Evolutionary conservation across 2,797 vertebrate genomes (phyloP).

Genomic region (Siniperca scherzeri): DNA sequence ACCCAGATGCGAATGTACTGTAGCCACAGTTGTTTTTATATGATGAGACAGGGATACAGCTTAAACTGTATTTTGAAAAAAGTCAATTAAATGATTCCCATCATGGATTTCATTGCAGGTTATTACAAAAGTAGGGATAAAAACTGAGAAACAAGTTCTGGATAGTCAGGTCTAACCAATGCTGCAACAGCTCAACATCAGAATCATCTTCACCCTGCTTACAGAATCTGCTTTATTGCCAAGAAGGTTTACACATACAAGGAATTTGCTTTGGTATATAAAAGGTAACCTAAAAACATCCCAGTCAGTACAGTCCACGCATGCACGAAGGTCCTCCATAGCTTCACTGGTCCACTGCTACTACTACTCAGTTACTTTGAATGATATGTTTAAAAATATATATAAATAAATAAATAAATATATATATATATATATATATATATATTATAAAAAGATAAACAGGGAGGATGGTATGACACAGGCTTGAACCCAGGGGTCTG

Average conservation of each 20-base stretch:
- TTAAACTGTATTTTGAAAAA: not conserved
- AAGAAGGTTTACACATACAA: too few relatives aligned
- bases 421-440: too few relatives aligned
- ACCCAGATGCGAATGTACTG: not conserved
- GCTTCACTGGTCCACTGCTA: too few relatives aligned
- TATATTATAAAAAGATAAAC: not conserved
- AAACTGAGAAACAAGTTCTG: not conserved
- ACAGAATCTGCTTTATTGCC: too few relatives aligned
- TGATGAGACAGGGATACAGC: not conserved
- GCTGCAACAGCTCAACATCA: not conserved
- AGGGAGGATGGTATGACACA: constrained; percentile 11
- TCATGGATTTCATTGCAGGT: constrained; percentile 1
- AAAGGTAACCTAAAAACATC: too few relatives aligned
- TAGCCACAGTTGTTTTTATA: not conserved
- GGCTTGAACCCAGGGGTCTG: not conserved
- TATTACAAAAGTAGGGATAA: not conserved
- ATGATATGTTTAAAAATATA: too few relatives aligned
- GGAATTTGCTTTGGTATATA: too few relatives aligned
- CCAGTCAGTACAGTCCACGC: too few relatives aligned
- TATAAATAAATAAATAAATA: too few relatives aligned
- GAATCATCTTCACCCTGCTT: too few relatives aligned
- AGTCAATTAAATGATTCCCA: not conserved
- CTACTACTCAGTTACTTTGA: too few relatives aligned
- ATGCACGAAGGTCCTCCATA: too few relatives aligned
- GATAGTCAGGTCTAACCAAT: not conserved